Evolutionary conservation across 2,113 vertebrate genomes (phyloP), one percentile per base, ranked within the genome.

Genomic region (Xiphorhynchus elegans): DNA sequence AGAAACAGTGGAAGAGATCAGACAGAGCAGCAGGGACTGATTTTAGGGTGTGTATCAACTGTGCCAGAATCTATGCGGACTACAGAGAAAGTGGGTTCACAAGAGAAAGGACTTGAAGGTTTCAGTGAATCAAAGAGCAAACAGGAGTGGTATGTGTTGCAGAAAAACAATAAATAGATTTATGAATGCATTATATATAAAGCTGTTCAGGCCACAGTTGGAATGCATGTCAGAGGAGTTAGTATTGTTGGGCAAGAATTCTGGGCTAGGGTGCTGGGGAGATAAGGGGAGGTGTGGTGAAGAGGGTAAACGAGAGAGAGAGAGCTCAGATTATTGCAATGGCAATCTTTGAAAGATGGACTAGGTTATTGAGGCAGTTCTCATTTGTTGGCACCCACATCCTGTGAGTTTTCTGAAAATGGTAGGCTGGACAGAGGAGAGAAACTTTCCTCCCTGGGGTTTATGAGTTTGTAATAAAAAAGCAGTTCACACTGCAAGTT

Each of bases 341-440:
- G 13, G 13, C 29, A 56, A 3, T 40, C 19, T 83, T 47, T 81
- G 81, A 84, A 95, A 70, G 21, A 7, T 11, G 6, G 21, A 5
- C 21, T 63, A 35, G 11, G 13, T 60, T 64, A n/a, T 3, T 33
- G 44, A 59, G 39, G 20, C 17, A 79, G 14, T 35, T 76, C 24
- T 29, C 2, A 1, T 88, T 72, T 60, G 14, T 35, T 55, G 29
- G 16, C 17, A 68, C 0, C 1, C 9, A 2, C 1, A 4, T 56
- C 3, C 3, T 47, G 14, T 7, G 2, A 53, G 10, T 76, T 60
- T 88, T 56, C 35, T 73, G 16, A 26, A 60, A 52, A 73, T 11
- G 0, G 2, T 1, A 1, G 39, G 20, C 28, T 87, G 29, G 17
- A 21, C 55, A 63, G n/a, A 78, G 35, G 13, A 80, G 7, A 14